Conservation (phyloP, 2,113 vertebrate species). For the Motacilla tschutschensis region DNA sequence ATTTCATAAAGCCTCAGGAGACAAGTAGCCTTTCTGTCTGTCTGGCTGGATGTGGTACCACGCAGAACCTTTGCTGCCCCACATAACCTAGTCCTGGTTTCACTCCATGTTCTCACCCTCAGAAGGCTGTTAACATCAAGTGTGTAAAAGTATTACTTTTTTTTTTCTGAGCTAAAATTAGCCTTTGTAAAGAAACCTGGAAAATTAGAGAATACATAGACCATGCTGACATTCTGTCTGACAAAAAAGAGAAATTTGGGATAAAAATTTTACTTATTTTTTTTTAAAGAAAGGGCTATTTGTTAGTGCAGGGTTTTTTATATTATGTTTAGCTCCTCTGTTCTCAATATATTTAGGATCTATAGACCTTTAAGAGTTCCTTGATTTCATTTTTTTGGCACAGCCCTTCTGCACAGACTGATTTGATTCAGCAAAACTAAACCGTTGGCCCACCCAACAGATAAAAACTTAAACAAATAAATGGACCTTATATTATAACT, state of each 20-base stretch:
- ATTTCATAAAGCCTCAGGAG: neutral
- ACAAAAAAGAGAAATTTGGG: neutral
- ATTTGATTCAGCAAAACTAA: neutral
- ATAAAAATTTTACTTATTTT: neutral
- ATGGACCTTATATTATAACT: neutral
- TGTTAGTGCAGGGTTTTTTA: neutral
- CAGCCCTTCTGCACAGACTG: neutral
- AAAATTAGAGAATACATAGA: neutral
- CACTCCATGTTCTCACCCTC: fast-evolving
- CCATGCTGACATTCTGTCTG: neutral
- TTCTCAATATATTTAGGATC: neutral
- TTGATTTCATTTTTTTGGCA: neutral
- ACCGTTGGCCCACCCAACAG: neutral
- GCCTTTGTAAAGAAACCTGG: neutral
- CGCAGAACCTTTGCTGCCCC: fast-evolving
- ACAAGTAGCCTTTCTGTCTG: neutral
- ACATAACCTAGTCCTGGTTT: neutral
- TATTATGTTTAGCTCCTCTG: neutral
- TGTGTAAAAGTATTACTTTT: neutral
- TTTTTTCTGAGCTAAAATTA: neutral
- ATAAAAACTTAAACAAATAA: neutral
- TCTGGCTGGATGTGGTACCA: neutral
- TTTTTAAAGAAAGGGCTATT: neutral
- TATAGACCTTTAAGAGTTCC: neutral
- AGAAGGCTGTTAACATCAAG: neutral